These are phyloP conservation scores for Madoqua kirkii DNA, from an alignment of 2,113 vertebrate species.

Conservation along the genomic window DNA sequence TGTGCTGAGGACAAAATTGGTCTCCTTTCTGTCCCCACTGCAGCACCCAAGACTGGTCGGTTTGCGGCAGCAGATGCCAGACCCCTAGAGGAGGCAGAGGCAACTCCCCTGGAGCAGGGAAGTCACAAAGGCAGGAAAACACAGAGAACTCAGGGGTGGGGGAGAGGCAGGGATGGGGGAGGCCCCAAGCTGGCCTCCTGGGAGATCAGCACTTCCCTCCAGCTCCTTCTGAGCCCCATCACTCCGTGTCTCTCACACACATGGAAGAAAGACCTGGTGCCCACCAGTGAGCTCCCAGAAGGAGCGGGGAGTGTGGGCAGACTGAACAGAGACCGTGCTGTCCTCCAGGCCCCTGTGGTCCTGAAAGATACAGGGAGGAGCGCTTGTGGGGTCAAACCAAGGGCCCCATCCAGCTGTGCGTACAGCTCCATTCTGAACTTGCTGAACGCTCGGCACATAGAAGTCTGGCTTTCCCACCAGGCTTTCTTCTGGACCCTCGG, in stretches of 20 bases:
- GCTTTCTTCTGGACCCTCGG: background rate
- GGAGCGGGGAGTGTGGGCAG: accelerated
- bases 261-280: accelerated
- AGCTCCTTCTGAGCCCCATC: background rate
- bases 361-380: background rate
- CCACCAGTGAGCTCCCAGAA: accelerated
- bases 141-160: accelerated
- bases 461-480: background rate
- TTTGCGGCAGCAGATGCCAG: background rate
- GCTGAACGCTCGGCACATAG: accelerated
- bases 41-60: no score
- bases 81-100: background rate
- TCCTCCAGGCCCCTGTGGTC: background rate
- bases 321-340: background rate
- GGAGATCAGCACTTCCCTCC: background rate
- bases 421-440: background rate
- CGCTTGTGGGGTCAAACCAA: accelerated
- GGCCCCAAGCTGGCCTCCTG: no score
- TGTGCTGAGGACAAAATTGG: background rate
- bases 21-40: background rate
- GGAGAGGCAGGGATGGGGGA: background rate
- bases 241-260: background rate
- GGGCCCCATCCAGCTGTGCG: accelerated
- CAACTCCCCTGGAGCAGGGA: background rate
- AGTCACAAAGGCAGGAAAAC: background rate